These are phyloP conservation scores for Pseudocheirus occidentalis DNA, from an alignment of 2,797 vertebrate genomes.

Conservation along the genomic window DNA sequence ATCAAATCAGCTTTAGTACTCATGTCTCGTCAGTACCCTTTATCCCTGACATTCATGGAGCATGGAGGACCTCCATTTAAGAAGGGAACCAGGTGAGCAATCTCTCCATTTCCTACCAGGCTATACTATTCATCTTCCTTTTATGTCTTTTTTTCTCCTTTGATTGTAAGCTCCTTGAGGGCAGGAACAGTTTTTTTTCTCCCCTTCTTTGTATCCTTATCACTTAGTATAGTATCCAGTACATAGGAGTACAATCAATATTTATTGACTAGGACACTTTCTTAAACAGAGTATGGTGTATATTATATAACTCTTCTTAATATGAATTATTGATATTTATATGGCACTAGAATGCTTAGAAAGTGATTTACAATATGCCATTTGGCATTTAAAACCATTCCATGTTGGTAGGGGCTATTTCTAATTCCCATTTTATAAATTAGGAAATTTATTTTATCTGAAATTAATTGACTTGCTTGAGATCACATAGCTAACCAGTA, in stretches of 20 bases:
- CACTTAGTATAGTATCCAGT: neutral
- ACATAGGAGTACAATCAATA: neutral
- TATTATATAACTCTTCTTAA: neutral
- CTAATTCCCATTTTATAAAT: neutral
- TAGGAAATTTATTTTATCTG: neutral
- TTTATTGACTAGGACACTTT: neutral
- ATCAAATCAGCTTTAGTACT: neutral
- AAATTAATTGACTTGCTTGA: neutral
- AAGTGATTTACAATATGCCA: neutral
- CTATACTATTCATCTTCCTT: neutral
- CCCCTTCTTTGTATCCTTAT: neutral
- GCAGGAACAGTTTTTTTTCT: neutral
- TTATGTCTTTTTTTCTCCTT: neutral
- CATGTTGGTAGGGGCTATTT: neutral
- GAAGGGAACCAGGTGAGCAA: neutral
- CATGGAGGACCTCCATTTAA: neutral
- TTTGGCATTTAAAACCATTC: neutral
- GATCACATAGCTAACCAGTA: neutral
- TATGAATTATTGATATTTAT: neutral
- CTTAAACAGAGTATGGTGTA: neutral
- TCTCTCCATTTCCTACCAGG: neutral
- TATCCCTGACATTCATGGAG: neutral
- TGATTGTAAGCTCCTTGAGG: neutral
- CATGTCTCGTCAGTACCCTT: neutral
- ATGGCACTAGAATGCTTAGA: neutral